phyloP scores from a whole-genome alignment of 2,888 invertebrate species.

The Lydus trimaculatus region DNA sequence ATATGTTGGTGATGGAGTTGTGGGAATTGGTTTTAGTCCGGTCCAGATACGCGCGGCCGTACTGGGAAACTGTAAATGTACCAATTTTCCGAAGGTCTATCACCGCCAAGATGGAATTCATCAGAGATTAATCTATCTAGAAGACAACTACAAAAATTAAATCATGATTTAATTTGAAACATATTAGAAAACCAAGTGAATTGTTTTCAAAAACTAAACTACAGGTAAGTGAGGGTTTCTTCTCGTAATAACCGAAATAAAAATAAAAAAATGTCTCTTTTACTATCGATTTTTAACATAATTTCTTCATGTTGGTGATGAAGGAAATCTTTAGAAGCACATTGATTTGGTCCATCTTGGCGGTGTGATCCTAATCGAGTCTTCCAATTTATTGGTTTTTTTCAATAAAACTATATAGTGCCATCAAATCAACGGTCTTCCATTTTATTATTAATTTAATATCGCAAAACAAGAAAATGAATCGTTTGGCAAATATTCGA shows the following conservation, averaged over 20 bases:
- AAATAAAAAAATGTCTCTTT: neutral
- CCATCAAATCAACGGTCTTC: conserved; percentile 31
- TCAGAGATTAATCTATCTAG: conserved; percentile 47
- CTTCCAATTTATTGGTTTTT: conserved; percentile 11
- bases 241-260: too few relatives aligned
- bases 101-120: conserved; percentile 56
- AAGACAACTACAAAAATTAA: neutral
- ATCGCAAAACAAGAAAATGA: conserved; percentile 61
- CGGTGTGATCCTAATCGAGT: conserved; percentile 35
- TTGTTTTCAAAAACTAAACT: neutral
- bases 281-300: neutral
- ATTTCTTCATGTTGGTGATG: neutral
- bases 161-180: conserved; percentile 5
- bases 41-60: conserved; percentile 28
- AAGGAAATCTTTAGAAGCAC: conserved; percentile 2
- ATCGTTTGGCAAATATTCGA: conserved; percentile 70
- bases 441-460: conserved; percentile 15
- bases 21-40: conserved; percentile 13
- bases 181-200: neutral
- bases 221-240: neutral
- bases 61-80: conserved; percentile 52
- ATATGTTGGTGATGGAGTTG: neutral
- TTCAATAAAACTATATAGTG: conserved; percentile 13
- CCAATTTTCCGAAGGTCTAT: conserved; percentile 51
- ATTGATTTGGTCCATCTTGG: conserved; percentile 48